phyloP scores from a whole-genome alignment of 2,113 vertebrate genomes.

The Neomonachus schauinslandi region DNA sequence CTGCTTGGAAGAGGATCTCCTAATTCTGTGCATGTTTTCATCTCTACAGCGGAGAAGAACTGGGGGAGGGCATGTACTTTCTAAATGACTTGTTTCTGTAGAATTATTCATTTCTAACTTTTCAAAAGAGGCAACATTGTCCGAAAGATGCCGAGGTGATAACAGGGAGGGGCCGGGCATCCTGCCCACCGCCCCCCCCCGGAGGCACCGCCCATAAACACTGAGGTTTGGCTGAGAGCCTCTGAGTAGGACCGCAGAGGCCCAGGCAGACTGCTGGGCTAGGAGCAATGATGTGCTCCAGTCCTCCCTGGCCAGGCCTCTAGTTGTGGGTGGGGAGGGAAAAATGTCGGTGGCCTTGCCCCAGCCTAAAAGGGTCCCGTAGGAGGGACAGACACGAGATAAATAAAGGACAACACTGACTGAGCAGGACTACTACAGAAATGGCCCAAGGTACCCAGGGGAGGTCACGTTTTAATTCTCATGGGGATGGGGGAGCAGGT shows the following conservation, averaged over 20 bases:
- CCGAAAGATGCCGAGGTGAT: slow-evolving; percentile 42
- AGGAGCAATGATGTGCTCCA: fast-evolving
- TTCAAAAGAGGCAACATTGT: slow-evolving; percentile 7
- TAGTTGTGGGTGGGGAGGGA: fast-evolving
- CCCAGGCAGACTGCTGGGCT: background rate
- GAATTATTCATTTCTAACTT: slow-evolving; percentile 67
- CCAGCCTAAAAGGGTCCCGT: background rate
- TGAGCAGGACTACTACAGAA: background rate
- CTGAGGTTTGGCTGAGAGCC: background rate
- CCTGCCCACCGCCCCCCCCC: background rate
- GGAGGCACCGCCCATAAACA: background rate
- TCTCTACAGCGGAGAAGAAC: background rate
- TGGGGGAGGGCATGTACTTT: slow-evolving; percentile 32
- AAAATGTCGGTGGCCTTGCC: background rate
- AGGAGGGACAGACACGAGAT: background rate
- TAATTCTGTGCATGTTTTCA: background rate
- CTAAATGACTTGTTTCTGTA: slow-evolving; percentile 60
- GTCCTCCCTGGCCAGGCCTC: no score
- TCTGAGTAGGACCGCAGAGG: background rate
- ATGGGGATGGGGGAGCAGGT: fast-evolving
- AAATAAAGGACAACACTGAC: no score
- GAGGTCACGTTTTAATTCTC: background rate
- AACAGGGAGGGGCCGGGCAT: background rate
- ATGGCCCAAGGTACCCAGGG: no score
- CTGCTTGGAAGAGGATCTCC: background rate